Percentiles rank a stretch among this genome's conserved stretches.
These are phyloP conservation scores for Macquaria australasica DNA, from an alignment of 2,113 vertebrate genomes.

Conservation along the genomic window DNA sequence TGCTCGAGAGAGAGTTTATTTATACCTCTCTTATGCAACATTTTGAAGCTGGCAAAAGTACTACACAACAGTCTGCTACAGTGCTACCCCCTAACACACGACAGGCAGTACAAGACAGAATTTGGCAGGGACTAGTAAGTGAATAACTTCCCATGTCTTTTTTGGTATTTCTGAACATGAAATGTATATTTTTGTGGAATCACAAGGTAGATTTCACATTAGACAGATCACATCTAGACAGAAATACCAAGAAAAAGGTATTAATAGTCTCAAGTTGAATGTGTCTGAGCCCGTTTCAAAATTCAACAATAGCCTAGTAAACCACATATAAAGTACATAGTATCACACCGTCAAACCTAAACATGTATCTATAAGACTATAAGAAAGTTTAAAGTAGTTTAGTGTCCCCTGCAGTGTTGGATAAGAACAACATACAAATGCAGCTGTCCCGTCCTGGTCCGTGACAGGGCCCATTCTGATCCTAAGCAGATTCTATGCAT, in stretches of 20 bases:
- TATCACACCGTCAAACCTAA: background rate
- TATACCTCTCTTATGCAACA: conserved; percentile 58
- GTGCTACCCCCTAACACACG: conserved; percentile 43
- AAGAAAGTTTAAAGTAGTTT: background rate
- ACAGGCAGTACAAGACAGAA: background rate
- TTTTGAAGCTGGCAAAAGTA: conserved; percentile 46
- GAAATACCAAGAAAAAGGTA: background rate
- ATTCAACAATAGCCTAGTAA: background rate
- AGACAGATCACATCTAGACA: background rate
- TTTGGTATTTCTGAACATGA: background rate
- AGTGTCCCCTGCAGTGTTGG: background rate
- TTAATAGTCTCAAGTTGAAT: background rate
- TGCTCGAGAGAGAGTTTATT: conserved; percentile 39
- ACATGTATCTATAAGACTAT: background rate
- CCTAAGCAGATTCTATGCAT: too few species aligned
- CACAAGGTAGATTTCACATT: background rate
- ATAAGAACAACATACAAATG: background rate
- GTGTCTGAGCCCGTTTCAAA: background rate
- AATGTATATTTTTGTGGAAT: background rate
- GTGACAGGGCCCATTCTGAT: too few species aligned
- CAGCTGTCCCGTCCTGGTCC: too few species aligned
- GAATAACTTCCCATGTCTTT: background rate
- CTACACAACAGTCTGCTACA: conserved; percentile 38
- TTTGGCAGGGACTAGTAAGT: background rate
- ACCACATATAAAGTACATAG: background rate